Conservation (phyloP, 2,797 vertebrate genomes). For the Crocidura indochinensis region DNA sequence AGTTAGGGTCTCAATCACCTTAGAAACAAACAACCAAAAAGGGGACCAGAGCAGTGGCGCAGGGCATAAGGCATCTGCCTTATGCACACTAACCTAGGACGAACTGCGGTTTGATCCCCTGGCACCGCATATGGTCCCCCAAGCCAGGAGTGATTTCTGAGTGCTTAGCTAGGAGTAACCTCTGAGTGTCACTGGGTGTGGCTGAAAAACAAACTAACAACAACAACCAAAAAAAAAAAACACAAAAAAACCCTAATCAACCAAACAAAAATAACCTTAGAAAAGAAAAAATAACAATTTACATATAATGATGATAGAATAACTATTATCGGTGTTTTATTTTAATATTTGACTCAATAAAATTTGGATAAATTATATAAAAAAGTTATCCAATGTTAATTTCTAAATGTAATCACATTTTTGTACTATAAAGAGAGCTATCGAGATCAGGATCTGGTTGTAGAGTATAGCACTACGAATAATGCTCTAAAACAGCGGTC, state of each 20-base stretch:
- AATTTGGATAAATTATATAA: background rate
- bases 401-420: background rate
- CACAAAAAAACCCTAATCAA: too few species aligned
- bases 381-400: background rate
- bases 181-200: too few species aligned
- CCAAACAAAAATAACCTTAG: background rate
- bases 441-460: background rate
- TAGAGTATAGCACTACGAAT: background rate
- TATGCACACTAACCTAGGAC: too few species aligned
- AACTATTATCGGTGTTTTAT: background rate
- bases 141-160: too few species aligned
- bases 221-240: too few species aligned
- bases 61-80: too few species aligned
- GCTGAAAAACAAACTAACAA: too few species aligned
- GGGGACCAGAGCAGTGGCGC: too few species aligned
- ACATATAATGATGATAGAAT: background rate
- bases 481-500: background rate
- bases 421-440: background rate
- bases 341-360: background rate
- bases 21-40: too few species aligned
- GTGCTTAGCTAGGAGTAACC: too few species aligned
- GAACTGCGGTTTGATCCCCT: too few species aligned
- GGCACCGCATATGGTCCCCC: too few species aligned
- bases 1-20: background rate
- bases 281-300: constrained; percentile 1